These are phyloP conservation scores for Chaetodon trifasciatus DNA, from an alignment of 2,797 vertebrate genomes.

Conservation along the genomic window DNA sequence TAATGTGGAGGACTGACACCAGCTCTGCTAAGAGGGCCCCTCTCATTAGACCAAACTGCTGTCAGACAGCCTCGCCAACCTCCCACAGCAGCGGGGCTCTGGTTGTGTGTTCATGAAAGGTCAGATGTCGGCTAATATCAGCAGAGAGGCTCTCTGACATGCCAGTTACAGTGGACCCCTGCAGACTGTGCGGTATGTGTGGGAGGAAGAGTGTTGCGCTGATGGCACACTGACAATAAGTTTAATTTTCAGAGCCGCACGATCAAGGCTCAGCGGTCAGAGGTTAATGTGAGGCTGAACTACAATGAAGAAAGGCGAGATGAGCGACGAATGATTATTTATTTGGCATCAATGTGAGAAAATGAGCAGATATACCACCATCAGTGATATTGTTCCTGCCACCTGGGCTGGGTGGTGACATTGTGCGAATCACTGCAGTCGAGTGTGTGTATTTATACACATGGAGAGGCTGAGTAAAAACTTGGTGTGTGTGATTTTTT, in stretches of 20 bases:
- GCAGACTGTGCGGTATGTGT: not conserved
- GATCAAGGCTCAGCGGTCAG: slow-evolving; percentile 5
- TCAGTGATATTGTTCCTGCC: not conserved
- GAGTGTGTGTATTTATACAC: not conserved
- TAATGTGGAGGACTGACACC: slow-evolving; percentile 50
- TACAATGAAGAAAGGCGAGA: not conserved
- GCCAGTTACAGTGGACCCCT: slow-evolving; percentile 43
- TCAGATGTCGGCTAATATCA: slow-evolving; percentile 69
- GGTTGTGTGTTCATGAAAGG: slow-evolving; percentile 72
- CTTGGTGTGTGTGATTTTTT: not conserved
- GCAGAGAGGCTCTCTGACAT: slow-evolving; percentile 25
- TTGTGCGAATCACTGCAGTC: slow-evolving; percentile 2
- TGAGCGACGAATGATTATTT: slow-evolving; percentile 32
- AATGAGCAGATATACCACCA: not conserved
- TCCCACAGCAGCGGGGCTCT: slow-evolving; percentile 42
- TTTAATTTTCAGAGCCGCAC: slow-evolving; percentile 31
- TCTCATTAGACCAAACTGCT: slow-evolving; percentile 74
- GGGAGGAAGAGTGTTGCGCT: not conserved
- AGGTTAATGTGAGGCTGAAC: slow-evolving; percentile 28
- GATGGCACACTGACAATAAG: slow-evolving; percentile 6
- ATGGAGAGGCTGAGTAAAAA: not conserved
- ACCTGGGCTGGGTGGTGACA: slow-evolving; percentile 11
- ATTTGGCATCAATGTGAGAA: slow-evolving; percentile 15
- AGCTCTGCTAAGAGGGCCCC: slow-evolving; percentile 38
- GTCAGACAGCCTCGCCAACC: slow-evolving; percentile 54